These are phyloP conservation scores for Uria aalge DNA, from an alignment of 2,113 vertebrate genomes.

Conservation along the genomic window DNA sequence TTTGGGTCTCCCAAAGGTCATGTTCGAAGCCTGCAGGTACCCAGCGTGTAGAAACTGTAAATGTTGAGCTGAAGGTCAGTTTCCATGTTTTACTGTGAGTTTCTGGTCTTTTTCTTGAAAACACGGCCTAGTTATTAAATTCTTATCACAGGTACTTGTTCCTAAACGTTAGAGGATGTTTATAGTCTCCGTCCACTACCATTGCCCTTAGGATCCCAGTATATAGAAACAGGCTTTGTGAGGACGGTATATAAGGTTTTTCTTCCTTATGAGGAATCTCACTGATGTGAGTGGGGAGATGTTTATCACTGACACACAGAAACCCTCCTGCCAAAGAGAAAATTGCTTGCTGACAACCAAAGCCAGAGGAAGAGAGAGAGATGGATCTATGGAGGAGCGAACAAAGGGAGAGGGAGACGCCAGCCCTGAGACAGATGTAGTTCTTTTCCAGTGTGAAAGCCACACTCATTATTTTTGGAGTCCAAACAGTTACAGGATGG, in stretches of 20 bases:
- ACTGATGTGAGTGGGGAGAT: background rate
- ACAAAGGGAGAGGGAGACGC: background rate
- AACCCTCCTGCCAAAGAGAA: background rate
- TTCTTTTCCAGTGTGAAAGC: background rate
- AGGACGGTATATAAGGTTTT: background rate
- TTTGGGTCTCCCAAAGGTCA: background rate
- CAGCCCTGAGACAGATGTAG: background rate
- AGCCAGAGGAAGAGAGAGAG: background rate
- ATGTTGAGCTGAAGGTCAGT: background rate
- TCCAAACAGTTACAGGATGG: slow-evolving; percentile 20
- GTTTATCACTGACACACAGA: background rate
- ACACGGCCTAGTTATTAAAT: background rate
- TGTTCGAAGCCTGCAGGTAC: background rate
- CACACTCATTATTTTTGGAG: background rate
- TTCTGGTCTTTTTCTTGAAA: background rate
- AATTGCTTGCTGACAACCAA: background rate
- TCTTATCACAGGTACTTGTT: background rate
- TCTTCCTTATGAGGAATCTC: background rate
- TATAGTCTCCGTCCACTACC: background rate
- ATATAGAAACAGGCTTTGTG: background rate
- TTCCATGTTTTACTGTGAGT: background rate
- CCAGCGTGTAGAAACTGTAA: background rate
- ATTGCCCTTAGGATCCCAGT: background rate
- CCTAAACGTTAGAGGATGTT: background rate
- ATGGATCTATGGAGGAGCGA: background rate